Conservation (phyloP, 2,113 vertebrate genomes). For the Gobius niger region DNA sequence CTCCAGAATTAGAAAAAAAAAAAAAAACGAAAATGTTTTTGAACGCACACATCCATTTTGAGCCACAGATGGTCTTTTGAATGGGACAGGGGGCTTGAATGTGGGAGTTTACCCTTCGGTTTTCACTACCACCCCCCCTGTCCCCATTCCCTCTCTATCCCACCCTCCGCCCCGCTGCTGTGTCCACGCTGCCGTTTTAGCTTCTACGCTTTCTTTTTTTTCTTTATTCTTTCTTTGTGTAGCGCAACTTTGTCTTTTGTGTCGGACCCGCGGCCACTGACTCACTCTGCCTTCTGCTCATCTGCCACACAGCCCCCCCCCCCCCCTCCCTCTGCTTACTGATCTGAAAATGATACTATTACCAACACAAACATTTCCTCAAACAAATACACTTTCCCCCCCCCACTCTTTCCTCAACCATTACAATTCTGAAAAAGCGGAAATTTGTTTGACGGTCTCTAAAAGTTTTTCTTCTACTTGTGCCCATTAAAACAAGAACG, state of each 20-base stretch:
- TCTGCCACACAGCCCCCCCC: conserved; percentile 67
- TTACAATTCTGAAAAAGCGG: no score
- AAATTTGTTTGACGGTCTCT: no score
- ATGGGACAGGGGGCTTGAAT: conserved; percentile 69
- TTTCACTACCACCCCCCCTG: conserved; percentile 44
- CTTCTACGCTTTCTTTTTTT: conserved; percentile 57
- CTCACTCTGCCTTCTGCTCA: conserved; percentile 75
- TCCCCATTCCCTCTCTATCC: not conserved
- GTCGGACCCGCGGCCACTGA: conserved; percentile 51
- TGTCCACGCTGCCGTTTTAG: conserved; percentile 72
- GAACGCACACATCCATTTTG: conserved; percentile 75
- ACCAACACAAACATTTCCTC: not conserved
- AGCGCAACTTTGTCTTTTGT: conserved; percentile 74
- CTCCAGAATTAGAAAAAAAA: conserved; percentile 71
- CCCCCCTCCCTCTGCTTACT: conserved; percentile 57
- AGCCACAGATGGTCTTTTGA: conserved; percentile 83
- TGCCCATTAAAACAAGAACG: not conserved
- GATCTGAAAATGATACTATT: conserved; percentile 9
- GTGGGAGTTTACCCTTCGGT: conserved; percentile 68
- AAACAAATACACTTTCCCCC: not conserved
- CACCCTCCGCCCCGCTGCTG: conserved; percentile 50
- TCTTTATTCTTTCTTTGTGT: conserved; percentile 82
- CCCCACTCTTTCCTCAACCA: no score
- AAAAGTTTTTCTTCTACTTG: not conserved
- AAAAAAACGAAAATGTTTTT: conserved; percentile 67